Conservation (phyloP, 53 echinoderm and acorn worm genomes). For the Temnopleurus reevesii region DNA sequence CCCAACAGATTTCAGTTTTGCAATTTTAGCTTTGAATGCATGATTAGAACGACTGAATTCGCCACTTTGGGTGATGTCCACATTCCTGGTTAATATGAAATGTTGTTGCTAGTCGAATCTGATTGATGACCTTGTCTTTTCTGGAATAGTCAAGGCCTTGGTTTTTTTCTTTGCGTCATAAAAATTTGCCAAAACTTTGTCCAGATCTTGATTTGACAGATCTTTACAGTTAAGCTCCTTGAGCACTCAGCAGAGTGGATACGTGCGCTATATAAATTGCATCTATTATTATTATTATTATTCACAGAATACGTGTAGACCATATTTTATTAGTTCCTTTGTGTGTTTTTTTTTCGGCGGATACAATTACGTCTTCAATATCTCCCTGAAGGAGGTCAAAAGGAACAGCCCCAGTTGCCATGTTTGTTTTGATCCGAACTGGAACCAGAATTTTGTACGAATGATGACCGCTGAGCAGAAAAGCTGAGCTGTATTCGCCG, state of each 20-base stretch:
- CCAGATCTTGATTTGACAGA: slow-evolving; percentile 42
- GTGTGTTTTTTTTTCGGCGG: slow-evolving; percentile 15
- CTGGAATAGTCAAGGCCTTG: neutral
- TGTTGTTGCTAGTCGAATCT: slow-evolving; percentile 44
- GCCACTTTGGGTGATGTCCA: slow-evolving; percentile 37
- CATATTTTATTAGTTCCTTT: slow-evolving; percentile 44
- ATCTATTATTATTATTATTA: too few relatives aligned
- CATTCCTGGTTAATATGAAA: slow-evolving; percentile 49
- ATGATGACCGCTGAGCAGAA: too few relatives aligned
- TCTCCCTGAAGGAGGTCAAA: slow-evolving; percentile 30
- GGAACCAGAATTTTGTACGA: too few relatives aligned
- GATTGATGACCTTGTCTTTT: slow-evolving; percentile 52
- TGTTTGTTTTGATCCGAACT: slow-evolving; percentile 26
- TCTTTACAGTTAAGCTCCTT: neutral
- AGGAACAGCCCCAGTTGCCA: neutral
- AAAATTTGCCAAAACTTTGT: slow-evolving; percentile 24
- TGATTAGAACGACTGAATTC: slow-evolving; percentile 31
- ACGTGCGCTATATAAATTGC: too few relatives aligned
- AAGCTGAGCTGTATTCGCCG: too few relatives aligned
- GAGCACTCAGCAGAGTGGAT: slow-evolving; percentile 5
- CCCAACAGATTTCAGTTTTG: slow-evolving; percentile 36
- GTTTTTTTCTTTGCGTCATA: slow-evolving; percentile 21
- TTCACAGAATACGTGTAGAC: slow-evolving; percentile 24
- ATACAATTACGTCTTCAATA: neutral
- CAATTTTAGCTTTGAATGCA: slow-evolving; percentile 24